These are phyloP conservation scores for Euglossa dilemma DNA, from an alignment of 1,140 invertebrate genomes.

Conservation along the genomic window DNA sequence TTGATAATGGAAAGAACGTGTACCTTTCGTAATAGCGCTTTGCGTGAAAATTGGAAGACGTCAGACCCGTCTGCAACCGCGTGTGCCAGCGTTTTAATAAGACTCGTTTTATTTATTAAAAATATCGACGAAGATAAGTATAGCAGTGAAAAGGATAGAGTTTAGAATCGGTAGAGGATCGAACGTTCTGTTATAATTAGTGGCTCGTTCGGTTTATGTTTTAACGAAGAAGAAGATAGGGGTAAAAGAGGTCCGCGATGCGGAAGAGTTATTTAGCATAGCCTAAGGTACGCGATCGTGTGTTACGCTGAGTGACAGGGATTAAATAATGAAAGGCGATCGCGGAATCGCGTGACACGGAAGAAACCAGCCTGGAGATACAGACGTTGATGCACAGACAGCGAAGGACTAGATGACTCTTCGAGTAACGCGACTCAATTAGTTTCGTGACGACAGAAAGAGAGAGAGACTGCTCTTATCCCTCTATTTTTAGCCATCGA, in stretches of 20 bases:
- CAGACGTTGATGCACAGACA: slow-evolving; percentile 1
- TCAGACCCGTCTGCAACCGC: too few species aligned
- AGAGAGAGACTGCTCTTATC: background rate
- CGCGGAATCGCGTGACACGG: slow-evolving; percentile 11
- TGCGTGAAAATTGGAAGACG: too few species aligned
- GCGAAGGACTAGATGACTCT: background rate
- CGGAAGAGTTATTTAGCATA: slow-evolving; percentile 10
- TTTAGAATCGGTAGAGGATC: too few species aligned
- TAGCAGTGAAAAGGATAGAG: too few species aligned
- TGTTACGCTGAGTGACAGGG: slow-evolving; percentile 14
- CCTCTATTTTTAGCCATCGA: background rate
- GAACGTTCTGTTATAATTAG: too few species aligned
- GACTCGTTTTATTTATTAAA: too few species aligned
- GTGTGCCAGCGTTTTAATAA: too few species aligned
- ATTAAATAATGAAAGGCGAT: slow-evolving; percentile 32
- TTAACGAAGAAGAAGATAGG: background rate
- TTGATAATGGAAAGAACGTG: too few species aligned
- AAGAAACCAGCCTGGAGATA: slow-evolving; percentile 2
- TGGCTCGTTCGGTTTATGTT: background rate
- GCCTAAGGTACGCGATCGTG: background rate
- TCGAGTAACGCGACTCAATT: slow-evolving; percentile 1
- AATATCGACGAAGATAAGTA: too few species aligned
- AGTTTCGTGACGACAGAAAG: background rate
- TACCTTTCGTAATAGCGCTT: too few species aligned
- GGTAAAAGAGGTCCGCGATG: background rate